Percentiles rank a stretch among this genome's conserved stretches.
phyloP scores from a whole-genome alignment of 1,140 invertebrate species.

The Saccostrea glomerata region DNA sequence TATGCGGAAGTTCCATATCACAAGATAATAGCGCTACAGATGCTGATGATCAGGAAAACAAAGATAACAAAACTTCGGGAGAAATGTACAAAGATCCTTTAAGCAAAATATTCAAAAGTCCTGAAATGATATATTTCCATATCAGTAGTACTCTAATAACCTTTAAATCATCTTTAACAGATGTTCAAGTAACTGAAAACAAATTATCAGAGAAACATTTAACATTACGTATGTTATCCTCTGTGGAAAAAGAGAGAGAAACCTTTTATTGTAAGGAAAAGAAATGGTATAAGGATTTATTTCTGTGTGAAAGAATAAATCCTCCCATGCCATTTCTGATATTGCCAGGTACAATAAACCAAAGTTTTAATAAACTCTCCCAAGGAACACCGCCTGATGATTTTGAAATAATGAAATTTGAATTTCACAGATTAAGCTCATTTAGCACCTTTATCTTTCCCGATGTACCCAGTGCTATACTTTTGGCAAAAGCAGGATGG shows the following conservation, averaged over 20 bases:
- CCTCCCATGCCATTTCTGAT: background rate
- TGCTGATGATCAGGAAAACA: background rate
- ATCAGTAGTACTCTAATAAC: background rate
- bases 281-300: background rate
- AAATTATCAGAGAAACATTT: background rate
- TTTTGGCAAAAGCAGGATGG: background rate
- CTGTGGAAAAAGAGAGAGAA: background rate
- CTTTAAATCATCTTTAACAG: background rate
- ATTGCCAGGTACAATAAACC: background rate
- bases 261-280: background rate
- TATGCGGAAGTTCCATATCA: background rate
- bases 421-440: background rate
- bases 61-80: background rate
- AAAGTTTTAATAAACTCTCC: background rate
- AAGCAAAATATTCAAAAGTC: background rate
- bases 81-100: background rate
- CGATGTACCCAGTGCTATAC: background rate
- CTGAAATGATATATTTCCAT: background rate
- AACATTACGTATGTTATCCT: background rate
- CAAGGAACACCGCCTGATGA: background rate
- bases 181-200: background rate
- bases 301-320: background rate
- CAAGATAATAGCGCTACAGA: background rate
- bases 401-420: conserved; percentile 4
- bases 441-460: background rate